phyloP scores from a whole-genome alignment of 2,797 vertebrate genomes.

The Melopsittacus undulatus region DNA sequence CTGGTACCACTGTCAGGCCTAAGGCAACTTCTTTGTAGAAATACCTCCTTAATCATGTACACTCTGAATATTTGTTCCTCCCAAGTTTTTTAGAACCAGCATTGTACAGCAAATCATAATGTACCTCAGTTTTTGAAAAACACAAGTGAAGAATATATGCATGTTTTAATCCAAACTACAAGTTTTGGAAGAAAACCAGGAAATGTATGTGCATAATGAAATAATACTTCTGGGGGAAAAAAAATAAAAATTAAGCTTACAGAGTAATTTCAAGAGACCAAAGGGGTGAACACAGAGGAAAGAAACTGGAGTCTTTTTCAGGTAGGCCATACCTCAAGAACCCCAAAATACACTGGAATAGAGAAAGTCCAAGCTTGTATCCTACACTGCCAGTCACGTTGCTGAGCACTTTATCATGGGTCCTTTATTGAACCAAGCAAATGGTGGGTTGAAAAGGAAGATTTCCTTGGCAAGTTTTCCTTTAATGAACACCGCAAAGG shows the following conservation, averaged over 20 bases:
- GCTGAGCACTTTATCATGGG: slow-evolving; percentile 36
- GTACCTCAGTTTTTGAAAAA: slow-evolving; percentile 34
- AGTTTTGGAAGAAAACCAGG: background rate
- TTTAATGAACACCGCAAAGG: background rate
- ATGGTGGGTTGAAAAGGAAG: background rate
- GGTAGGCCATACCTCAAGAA: slow-evolving; percentile 3
- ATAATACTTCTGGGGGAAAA: background rate
- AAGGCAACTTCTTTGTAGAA: background rate
- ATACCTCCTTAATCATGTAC: background rate
- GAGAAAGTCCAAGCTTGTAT: background rate
- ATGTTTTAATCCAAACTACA: background rate
- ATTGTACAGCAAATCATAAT: background rate
- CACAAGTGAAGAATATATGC: background rate
- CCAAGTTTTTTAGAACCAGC: background rate
- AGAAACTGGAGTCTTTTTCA: slow-evolving; percentile 10
- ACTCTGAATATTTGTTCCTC: background rate
- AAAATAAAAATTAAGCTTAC: background rate
- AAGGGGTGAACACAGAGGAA: background rate
- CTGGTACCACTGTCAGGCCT: background rate
- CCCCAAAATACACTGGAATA: background rate
- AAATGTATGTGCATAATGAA: background rate
- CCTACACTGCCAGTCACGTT: slow-evolving; percentile 53
- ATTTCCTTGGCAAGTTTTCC: background rate
- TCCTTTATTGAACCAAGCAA: background rate
- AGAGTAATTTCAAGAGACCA: background rate